A percentile compares a stretch with the other conserved stretches of the same genome.
Evolutionary conservation across 1,140 invertebrate species (phyloP).

Genomic region (Chlorops oryzae): DNA sequence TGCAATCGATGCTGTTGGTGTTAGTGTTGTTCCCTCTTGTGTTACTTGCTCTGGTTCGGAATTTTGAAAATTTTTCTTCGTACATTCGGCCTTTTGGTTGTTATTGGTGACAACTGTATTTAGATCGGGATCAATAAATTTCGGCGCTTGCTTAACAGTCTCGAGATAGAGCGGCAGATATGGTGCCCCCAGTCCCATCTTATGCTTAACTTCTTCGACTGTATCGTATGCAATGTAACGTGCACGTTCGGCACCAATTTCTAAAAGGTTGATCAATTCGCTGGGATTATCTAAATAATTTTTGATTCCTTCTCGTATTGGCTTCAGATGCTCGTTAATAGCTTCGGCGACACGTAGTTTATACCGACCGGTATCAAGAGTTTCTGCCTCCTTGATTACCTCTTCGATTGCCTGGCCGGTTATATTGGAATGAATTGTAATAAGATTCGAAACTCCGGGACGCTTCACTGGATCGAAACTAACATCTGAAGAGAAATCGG

Average conservation of each 20-base stretch:
- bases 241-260: slow-evolving; percentile 65
- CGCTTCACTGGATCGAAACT: slow-evolving; percentile 71
- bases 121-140: too few species aligned
- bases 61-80: too few species aligned
- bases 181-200: slow-evolving; percentile 54
- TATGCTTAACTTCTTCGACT: slow-evolving; percentile 61
- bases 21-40: too few species aligned
- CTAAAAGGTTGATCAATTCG: slow-evolving; percentile 64
- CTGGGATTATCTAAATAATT: slow-evolving; percentile 55
- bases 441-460: slow-evolving; percentile 84
- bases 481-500: slow-evolving; percentile 81
- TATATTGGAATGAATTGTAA: slow-evolving; percentile 75
- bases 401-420: slow-evolving; percentile 62
- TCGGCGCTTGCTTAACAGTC: too few species aligned
- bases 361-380: slow-evolving; percentile 72
- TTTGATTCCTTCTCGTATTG: slow-evolving; percentile 62
- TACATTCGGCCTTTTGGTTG: too few species aligned
- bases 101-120: too few species aligned
- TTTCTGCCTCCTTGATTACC: slow-evolving; percentile 62
- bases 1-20: too few species aligned
- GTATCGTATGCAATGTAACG: slow-evolving; percentile 60
- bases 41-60: too few species aligned
- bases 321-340: slow-evolving; percentile 64
- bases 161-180: too few species aligned
- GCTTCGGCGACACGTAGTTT: slow-evolving; percentile 71